Evolutionary conservation across 2,113 vertebrate genomes (phyloP).

Genomic region (Hippocampus zosterae): DNA sequence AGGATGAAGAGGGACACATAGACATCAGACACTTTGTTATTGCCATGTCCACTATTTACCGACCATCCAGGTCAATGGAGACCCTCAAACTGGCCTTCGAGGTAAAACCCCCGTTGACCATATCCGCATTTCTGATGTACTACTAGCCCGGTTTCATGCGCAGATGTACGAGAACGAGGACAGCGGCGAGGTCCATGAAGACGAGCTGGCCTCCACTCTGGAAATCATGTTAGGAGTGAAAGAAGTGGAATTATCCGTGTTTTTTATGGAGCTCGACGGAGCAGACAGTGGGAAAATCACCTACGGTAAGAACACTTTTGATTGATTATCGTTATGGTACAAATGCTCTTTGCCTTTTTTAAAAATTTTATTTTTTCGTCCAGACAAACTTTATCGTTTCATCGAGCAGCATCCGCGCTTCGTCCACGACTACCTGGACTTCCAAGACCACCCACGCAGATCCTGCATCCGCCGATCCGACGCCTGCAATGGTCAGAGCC

Average conservation of each 20-base stretch:
- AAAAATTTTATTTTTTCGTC: not conserved
- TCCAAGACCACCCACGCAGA: slow-evolving; percentile 56
- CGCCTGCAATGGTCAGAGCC: slow-evolving; percentile 71
- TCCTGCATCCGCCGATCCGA: slow-evolving; percentile 45
- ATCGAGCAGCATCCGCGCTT: slow-evolving; percentile 76
- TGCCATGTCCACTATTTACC: slow-evolving; percentile 84
- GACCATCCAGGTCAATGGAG: slow-evolving; percentile 81
- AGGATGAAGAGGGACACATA: slow-evolving; percentile 76
- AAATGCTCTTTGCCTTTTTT: not conserved
- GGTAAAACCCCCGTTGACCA: slow-evolving; percentile 60
- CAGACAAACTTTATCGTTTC: slow-evolving; percentile 79
- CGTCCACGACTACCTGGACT: slow-evolving; percentile 73
- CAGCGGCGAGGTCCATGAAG: slow-evolving; percentile 64
- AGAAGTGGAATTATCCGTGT: slow-evolving; percentile 70
- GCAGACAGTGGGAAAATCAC: slow-evolving; percentile 70
- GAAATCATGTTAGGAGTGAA: slow-evolving; percentile 83
- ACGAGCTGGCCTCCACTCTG: slow-evolving; percentile 76
- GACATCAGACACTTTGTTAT: slow-evolving; percentile 83
- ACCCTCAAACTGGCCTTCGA: slow-evolving; percentile 86
- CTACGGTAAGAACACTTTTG: slow-evolving; percentile 71
- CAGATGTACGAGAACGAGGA: slow-evolving; percentile 83
- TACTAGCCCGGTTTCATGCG: not conserved
- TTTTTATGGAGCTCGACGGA: slow-evolving; percentile 74
- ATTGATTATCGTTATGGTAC: not conserved
- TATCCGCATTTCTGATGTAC: not conserved